Evolutionary conservation across 2,888 invertebrate genomes (phyloP).

Genomic region (Holacanthella duospinosa): DNA sequence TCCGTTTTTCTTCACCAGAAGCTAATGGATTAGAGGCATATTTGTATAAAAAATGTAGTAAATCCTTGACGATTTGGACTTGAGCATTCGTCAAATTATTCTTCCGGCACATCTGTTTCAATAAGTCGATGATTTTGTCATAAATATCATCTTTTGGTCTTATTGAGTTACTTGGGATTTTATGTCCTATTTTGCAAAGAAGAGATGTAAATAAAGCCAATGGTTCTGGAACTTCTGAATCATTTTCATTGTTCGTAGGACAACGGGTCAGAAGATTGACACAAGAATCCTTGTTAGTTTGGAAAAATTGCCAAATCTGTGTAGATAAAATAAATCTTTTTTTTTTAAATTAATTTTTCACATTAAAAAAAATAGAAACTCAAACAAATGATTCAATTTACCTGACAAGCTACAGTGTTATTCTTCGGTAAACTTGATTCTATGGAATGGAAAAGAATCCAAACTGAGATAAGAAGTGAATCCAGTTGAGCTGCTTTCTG

Average conservation of each 20-base stretch:
- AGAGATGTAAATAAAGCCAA: conserved; percentile 21
- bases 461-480: conserved; percentile 22
- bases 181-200: conserved; percentile 19
- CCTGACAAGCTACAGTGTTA: conserved; percentile 25
- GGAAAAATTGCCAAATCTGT: conserved; percentile 25
- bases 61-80: conserved; percentile 20
- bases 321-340: not conserved
- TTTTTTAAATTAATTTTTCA: not conserved
- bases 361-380: too few species aligned
- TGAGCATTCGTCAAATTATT: conserved; percentile 12
- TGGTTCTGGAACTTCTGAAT: conserved; percentile 7
- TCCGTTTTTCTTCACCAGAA: conserved; percentile 7
- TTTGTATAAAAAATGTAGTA: conserved; percentile 25
- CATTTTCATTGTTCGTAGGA: conserved; percentile 10
- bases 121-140: conserved; percentile 17
- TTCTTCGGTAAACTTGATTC: conserved; percentile 26
- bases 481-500: conserved; percentile 6
- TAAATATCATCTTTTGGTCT: conserved; percentile 7
- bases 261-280: conserved; percentile 7
- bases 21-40: conserved; percentile 19
- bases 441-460: conserved; percentile 32
- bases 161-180: conserved; percentile 17
- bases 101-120: conserved; percentile 20
- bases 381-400: conserved; percentile 12
- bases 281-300: conserved; percentile 23